These are phyloP conservation scores for Mellilla xanthometata DNA, from an alignment of 2,888 invertebrate genomes.

Conservation along the genomic window DNA sequence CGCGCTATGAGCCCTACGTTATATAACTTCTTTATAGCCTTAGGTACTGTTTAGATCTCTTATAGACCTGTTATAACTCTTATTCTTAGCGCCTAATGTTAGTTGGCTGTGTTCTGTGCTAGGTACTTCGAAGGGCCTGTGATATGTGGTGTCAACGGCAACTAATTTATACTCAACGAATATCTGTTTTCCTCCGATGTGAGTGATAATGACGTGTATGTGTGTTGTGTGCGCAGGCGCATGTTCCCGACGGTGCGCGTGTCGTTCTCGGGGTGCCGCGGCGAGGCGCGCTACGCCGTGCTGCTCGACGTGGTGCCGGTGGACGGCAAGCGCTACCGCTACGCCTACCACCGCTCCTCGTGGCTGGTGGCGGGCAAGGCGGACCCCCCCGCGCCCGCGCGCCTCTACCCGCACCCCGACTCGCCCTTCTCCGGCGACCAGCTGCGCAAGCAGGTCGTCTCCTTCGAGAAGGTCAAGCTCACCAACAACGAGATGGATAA, in stretches of 20 bases:
- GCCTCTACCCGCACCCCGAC: conserved; percentile 98
- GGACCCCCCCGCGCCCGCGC: conserved; percentile 96
- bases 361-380: conserved; percentile 99
- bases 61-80: too few species aligned
- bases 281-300: conserved; percentile 94
- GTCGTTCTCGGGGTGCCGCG: conserved; percentile 92
- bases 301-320: conserved; percentile 98
- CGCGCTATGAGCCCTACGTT: too few species aligned
- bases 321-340: conserved; percentile 97
- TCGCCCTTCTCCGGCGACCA: conserved; percentile 98
- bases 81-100: too few species aligned
- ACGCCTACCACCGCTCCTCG: conserved; percentile 98
- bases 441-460: conserved; percentile 97
- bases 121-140: too few species aligned
- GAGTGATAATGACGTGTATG: too few species aligned
- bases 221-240: conserved; percentile 84
- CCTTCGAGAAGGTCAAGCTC: conserved; percentile 98
- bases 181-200: too few species aligned
- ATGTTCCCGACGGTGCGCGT: conserved; percentile 99
- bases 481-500: conserved; percentile 99
- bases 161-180: too few species aligned
- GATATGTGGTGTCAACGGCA: too few species aligned
- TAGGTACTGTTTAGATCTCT: too few species aligned
- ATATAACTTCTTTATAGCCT: too few species aligned
- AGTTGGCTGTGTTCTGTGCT: too few species aligned